Percentiles rank a stretch among this genome's conserved stretches.
Conservation (phyloP, 2,797 vertebrate genomes). For the Epinephelus malabaricus region DNA sequence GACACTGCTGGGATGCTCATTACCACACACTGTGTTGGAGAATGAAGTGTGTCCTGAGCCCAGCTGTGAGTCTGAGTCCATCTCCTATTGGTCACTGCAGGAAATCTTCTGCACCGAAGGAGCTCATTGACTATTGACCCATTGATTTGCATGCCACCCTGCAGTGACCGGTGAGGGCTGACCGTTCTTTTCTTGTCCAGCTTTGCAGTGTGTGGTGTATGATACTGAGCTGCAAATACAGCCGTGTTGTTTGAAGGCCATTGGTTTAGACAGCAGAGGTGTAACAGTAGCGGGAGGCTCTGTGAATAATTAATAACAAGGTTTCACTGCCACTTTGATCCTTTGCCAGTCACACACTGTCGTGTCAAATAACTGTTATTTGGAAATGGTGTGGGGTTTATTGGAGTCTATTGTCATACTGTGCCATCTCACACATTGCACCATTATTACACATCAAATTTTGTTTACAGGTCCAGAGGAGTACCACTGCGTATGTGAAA, state of each 20-base stretch:
- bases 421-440: not conserved
- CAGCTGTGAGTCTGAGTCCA: constrained; percentile 32
- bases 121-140: constrained; percentile 31
- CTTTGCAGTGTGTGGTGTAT: constrained; percentile 2
- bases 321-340: constrained; percentile 48
- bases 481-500: no score
- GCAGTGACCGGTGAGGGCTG: constrained; percentile 15
- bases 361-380: constrained; percentile 18
- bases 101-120: constrained; percentile 18
- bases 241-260: constrained; percentile 42
- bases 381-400: constrained; percentile 5
- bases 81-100: constrained; percentile 15
- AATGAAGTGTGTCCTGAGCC: constrained; percentile 32
- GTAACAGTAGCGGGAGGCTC: constrained; percentile 12
- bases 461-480: not conserved
- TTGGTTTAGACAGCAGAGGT: constrained; percentile 42
- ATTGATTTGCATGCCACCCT: constrained; percentile 37
- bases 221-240: constrained; percentile 20
- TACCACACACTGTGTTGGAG: constrained; percentile 29
- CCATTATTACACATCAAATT: not conserved
- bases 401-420: not conserved
- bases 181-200: constrained; percentile 5
- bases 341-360: constrained; percentile 7
- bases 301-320: constrained; percentile 55
- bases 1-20: constrained; percentile 26